phyloP scores from a whole-genome alignment of 2,113 vertebrate species.

The Terrapene triunguis region DNA sequence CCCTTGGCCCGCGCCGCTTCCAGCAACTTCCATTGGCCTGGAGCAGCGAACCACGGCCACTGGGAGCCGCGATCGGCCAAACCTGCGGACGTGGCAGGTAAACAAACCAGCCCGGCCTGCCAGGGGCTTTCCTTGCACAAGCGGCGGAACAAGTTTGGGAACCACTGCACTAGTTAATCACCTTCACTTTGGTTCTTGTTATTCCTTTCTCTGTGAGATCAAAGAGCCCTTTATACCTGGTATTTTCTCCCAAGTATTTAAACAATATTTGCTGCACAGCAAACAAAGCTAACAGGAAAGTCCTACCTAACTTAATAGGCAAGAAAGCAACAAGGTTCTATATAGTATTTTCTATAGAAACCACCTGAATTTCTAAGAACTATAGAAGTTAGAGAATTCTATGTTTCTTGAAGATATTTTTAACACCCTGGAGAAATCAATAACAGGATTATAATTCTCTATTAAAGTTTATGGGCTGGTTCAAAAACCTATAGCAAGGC shows the following conservation, averaged over 20 bases:
- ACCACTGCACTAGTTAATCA: not conserved
- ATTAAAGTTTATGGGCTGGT: constrained; percentile 7
- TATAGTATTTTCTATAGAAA: not conserved
- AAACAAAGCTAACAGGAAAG: not conserved
- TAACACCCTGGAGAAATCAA: not conserved
- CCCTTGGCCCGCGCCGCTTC: too few relatives aligned
- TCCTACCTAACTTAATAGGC: not conserved
- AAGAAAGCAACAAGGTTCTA: not conserved
- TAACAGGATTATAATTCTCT: not conserved
- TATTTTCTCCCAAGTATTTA: too few relatives aligned
- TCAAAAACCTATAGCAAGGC: not conserved
- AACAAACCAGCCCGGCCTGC: too few relatives aligned
- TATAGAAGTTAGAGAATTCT: not conserved
- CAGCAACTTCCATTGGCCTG: too few relatives aligned
- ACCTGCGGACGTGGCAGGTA: too few relatives aligned
- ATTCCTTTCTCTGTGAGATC: not conserved
- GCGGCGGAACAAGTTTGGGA: too few relatives aligned
- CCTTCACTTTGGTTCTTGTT: not conserved
- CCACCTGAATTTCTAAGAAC: not conserved
- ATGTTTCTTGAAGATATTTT: not conserved
- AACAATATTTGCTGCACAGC: too few relatives aligned
- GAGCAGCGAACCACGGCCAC: too few relatives aligned
- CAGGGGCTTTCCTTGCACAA: too few relatives aligned
- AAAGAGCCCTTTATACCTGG: too few relatives aligned
- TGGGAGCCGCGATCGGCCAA: too few relatives aligned